Conservation (phyloP, 37 sponge, comb jelly and placozoan genomes). For the Cliona cf. orientalis region DNA sequence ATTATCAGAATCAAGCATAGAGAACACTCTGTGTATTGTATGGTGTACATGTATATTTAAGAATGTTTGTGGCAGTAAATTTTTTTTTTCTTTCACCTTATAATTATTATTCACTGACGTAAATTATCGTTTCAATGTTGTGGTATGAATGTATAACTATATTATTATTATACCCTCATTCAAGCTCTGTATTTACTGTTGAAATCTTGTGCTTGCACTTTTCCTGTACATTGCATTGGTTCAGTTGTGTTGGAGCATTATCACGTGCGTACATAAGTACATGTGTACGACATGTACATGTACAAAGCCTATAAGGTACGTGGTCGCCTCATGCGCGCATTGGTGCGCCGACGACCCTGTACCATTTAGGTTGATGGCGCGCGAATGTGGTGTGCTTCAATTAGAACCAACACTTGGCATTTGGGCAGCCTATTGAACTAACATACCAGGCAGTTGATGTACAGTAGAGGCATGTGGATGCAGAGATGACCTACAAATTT, state of each 20-base stretch:
- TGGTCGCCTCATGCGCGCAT: no score
- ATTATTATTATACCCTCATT: not conserved
- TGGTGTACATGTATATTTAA: not conserved
- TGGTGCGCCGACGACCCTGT: no score
- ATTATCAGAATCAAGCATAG: not conserved
- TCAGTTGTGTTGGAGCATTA: not conserved
- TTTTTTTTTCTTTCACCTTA: not conserved
- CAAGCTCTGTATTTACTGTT: no score
- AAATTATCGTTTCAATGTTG: not conserved
- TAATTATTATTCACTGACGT: not conserved
- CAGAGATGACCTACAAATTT: not conserved
- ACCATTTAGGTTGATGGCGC: no score
- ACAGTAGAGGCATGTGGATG: not conserved
- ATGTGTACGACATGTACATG: not conserved
- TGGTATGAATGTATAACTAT: not conserved
- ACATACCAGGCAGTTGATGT: not conserved
- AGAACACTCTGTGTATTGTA: not conserved
- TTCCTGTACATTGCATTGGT: not conserved
- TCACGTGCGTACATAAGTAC: no score
- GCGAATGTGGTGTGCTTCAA: no score
- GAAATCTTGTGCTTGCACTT: not conserved
- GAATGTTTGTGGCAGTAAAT: no score
- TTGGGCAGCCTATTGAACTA: no score
- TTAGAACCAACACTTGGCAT: no score
- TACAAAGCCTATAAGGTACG: no score